phyloP scores from a whole-genome alignment of 2,888 invertebrate species.

The Noctuana brunneofusca region DNA sequence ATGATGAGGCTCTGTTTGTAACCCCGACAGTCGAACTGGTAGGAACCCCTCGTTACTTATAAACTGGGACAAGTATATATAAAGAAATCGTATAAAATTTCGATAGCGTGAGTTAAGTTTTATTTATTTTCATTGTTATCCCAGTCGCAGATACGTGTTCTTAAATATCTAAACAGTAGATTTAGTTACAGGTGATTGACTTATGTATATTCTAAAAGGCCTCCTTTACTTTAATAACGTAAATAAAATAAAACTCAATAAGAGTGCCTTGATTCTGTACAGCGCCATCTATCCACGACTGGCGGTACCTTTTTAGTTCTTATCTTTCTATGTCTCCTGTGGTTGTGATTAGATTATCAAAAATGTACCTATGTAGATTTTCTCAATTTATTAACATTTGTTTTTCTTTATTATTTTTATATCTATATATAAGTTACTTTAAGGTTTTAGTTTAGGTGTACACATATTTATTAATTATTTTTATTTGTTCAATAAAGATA shows the following conservation, averaged over 20 bases:
- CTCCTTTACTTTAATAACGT: too few species aligned
- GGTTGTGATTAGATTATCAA: not conserved
- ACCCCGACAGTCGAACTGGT: slow-evolving; percentile 78
- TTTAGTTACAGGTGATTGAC: not conserved
- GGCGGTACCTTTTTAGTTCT: not conserved
- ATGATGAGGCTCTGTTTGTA: slow-evolving; percentile 66
- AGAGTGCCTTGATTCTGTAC: not conserved
- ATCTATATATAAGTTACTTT: too few species aligned
- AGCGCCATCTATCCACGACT: slow-evolving; percentile 55
- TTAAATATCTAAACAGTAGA: not conserved
- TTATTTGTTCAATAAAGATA: too few species aligned
- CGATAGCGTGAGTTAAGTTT: slow-evolving; percentile 55
- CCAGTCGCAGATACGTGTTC: not conserved
- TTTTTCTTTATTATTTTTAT: too few species aligned
- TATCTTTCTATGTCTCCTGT: not conserved
- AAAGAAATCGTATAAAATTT: slow-evolving; percentile 43
- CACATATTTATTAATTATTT: too few species aligned
- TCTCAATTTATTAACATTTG: too few species aligned
- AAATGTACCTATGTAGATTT: too few species aligned
- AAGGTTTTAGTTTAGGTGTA: too few species aligned
- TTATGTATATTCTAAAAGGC: not conserved
- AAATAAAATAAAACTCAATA: not conserved
- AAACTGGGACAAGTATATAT: slow-evolving; percentile 37
- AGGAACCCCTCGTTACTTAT: slow-evolving; percentile 55
- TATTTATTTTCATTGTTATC: not conserved